Base-by-base conservation (phyloP, 2,888 invertebrate species). In the Hirtodrosophila cameraria region DNA sequence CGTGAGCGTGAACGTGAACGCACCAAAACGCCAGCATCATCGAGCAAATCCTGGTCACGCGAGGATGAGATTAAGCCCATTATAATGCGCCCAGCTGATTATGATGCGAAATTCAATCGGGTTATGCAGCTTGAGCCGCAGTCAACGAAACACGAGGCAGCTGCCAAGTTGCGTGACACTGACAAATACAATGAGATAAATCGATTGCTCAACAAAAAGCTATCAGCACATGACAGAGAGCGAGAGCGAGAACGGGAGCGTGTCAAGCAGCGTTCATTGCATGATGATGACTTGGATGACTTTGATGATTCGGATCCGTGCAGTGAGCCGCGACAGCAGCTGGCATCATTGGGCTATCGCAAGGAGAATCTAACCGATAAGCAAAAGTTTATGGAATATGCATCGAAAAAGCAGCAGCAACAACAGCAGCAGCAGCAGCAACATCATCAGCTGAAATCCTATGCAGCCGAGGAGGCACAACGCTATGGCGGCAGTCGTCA, bases 61-160 rank as follows among this genome's bases (percentile, higher is more conserved):
- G 91, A 91, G 67, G 90, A 91, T 62, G 90, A 91, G 60, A 90
- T 90, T 30, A 90, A 89, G 39, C 91, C 91, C 54, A 90, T 90
- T 35, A 90, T 91, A 31, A 86, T 89, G 75, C 86, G 90, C 25
- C 90, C 90, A 49, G 83, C 89, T 6, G 89, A 90, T 62, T 90
- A 90, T 27, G 90, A 91, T 73, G 88, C 89, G 5, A 89, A 90
- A 64, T 90, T 91, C 61, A 90, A 89, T 61, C 86, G 90, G 9
- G 88, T 90, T 3, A 74, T 90, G 70, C 89, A 90, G 55, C 81
- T 87, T 52, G 88, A 88, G 46, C 81, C 86, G 39, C 86, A 85
- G 49, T 12, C 70, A 11, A 9, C 33, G 11, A 72, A 67, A 15
- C 62, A 67, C n/a, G 69, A 68, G 2, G 35, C 20, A 1, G 54